These are phyloP conservation scores for Crossaster papposus DNA, from an alignment of 53 echinoderm and acorn worm species.

Conservation along the genomic window DNA sequence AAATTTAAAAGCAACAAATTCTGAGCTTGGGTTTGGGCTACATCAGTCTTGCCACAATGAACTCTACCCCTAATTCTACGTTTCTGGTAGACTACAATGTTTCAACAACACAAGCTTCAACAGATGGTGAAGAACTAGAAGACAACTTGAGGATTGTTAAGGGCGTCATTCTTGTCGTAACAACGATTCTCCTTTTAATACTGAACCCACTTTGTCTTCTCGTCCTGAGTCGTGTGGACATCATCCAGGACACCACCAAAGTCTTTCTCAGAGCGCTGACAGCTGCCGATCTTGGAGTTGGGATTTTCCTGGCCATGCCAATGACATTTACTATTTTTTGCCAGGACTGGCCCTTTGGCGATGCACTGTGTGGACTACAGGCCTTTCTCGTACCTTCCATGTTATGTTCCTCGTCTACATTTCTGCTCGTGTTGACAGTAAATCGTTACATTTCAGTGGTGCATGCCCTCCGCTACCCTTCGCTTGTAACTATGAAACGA, in stretches of 20 bases:
- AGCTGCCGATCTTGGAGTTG: conserved; percentile 38
- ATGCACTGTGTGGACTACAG: conserved; percentile 7
- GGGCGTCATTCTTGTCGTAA: background rate
- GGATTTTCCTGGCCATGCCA: background rate
- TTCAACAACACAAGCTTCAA: background rate
- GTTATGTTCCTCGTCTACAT: background rate
- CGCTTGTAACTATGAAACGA: conserved; percentile 32
- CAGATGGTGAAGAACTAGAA: background rate
- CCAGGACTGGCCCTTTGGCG: conserved; percentile 25
- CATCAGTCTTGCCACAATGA: background rate
- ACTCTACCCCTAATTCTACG: background rate
- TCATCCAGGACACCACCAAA: conserved; percentile 62
- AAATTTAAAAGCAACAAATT: too few species aligned
- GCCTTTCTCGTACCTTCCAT: background rate
- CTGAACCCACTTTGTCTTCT: conserved; percentile 38
- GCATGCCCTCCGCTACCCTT: conserved; percentile 51
- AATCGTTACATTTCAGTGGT: conserved; percentile 14
- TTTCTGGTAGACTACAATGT: background rate
- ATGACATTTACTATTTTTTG: background rate
- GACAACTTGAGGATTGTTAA: background rate
- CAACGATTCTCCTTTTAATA: background rate
- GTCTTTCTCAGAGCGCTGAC: conserved; percentile 33
- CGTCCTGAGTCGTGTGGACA: conserved; percentile 23
- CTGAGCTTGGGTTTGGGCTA: too few species aligned
- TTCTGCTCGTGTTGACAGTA: conserved; percentile 30